A percentile compares a stretch with the other conserved stretches of the same genome.
These are phyloP conservation scores for Xanthia togata DNA, from an alignment of 2,888 invertebrate species.

Conservation along the genomic window DNA sequence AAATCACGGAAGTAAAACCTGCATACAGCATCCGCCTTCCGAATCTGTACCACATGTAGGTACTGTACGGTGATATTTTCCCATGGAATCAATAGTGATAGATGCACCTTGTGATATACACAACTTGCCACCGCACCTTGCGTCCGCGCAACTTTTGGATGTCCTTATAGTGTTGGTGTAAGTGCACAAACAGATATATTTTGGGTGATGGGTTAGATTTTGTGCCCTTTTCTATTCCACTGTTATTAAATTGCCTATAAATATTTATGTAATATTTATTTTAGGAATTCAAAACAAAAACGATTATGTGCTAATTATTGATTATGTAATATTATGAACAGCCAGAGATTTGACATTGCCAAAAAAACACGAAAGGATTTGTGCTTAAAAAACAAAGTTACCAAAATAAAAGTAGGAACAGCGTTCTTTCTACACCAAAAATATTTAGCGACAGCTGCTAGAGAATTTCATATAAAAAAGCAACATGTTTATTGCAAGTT, in stretches of 20 bases:
- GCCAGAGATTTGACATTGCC: neutral
- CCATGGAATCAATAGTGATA: slow-evolving; percentile 53
- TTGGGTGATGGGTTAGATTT: neutral
- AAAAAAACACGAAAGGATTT: no score
- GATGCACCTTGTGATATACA: slow-evolving; percentile 58
- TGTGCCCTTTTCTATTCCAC: no score
- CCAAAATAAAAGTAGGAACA: neutral
- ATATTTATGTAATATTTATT: no score
- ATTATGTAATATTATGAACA: neutral
- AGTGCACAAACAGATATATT: slow-evolving; percentile 36
- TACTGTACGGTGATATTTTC: slow-evolving; percentile 53
- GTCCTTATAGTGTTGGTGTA: slow-evolving; percentile 52
- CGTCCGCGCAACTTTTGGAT: slow-evolving; percentile 69
- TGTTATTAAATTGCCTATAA: no score
- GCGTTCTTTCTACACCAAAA: neutral
- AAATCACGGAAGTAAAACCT: slow-evolving; percentile 62
- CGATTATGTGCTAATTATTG: neutral
- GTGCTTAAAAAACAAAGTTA: neutral
- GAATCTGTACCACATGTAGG: slow-evolving; percentile 35
- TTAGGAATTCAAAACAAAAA: neutral
- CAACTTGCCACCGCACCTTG: slow-evolving; percentile 78
- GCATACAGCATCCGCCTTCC: slow-evolving; percentile 52
- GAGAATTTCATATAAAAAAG: neutral
- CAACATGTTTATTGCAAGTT: neutral
- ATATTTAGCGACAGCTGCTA: neutral